These are phyloP conservation scores for Drosophila azteca DNA, from an alignment of 1,140 invertebrate species.

Conservation along the genomic window DNA sequence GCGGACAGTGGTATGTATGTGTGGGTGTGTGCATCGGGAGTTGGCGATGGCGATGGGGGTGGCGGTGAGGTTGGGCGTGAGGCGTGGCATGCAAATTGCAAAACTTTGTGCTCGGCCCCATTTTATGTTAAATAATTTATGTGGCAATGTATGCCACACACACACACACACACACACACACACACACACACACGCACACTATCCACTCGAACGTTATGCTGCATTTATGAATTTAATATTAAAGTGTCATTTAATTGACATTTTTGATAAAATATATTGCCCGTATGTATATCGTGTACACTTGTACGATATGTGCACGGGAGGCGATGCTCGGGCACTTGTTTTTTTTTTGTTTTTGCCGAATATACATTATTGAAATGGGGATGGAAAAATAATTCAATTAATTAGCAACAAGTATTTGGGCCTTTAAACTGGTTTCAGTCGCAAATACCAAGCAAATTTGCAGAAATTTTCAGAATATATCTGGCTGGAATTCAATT, in stretches of 20 bases:
- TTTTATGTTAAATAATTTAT: conserved; percentile 78
- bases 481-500: conserved; percentile 56
- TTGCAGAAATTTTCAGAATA: conserved; percentile 35
- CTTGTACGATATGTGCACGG: conserved; percentile 15
- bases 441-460: conserved; percentile 10
- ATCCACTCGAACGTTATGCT: conserved; percentile 5
- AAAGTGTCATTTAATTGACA: conserved; percentile 78
- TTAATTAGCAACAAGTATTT: conserved; percentile 70
- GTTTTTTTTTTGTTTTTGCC: conserved; percentile 33
- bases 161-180: too few species aligned
- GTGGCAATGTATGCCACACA: conserved; percentile 49
- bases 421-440: conserved; percentile 44
- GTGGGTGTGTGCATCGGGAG: background rate
- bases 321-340: conserved; percentile 21
- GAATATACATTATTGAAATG: conserved; percentile 45
- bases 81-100: conserved; percentile 68
- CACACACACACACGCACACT: too few species aligned
- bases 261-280: conserved; percentile 44
- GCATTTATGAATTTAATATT: conserved; percentile 81
- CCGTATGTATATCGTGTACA: conserved; percentile 10
- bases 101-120: conserved; percentile 66
- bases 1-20: conserved; percentile 2
- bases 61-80: background rate
- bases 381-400: conserved; percentile 58
- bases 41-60: background rate